Evolutionary conservation across 2,888 invertebrate genomes (phyloP).

Genomic region (Platycheirus albimanus): DNA sequence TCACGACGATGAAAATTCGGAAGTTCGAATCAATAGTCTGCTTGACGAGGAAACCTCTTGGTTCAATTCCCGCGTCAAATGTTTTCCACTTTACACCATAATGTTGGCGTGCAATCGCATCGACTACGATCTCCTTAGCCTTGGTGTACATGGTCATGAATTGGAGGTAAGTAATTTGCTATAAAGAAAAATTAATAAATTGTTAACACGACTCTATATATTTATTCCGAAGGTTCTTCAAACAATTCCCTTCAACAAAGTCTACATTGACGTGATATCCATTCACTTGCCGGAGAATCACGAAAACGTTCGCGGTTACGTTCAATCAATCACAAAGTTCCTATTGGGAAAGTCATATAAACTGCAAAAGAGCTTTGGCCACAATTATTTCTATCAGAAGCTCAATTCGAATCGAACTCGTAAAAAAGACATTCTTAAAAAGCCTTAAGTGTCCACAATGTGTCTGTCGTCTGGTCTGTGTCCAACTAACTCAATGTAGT

Average conservation of each 20-base stretch:
- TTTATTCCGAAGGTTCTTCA: slow-evolving; percentile 79
- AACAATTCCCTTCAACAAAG: slow-evolving; percentile 82
- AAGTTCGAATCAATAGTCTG: slow-evolving; percentile 84
- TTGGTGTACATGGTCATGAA: slow-evolving; percentile 84
- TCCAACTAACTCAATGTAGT: slow-evolving; percentile 24
- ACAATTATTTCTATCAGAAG: slow-evolving; percentile 82
- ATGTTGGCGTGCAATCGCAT: slow-evolving; percentile 90
- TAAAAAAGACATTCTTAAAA: slow-evolving; percentile 80
- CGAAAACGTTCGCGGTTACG: slow-evolving; percentile 79
- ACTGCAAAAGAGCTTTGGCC: slow-evolving; percentile 81
- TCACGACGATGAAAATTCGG: slow-evolving; percentile 83
- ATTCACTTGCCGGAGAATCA: slow-evolving; percentile 82
- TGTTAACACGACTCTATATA: background rate
- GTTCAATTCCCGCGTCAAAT: slow-evolving; percentile 90
- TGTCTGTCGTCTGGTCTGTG: slow-evolving; percentile 24
- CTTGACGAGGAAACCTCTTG: slow-evolving; percentile 84
- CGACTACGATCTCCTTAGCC: slow-evolving; percentile 87
- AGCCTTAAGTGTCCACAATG: slow-evolving; percentile 70
- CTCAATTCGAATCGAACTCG: slow-evolving; percentile 80
- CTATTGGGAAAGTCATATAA: slow-evolving; percentile 82
- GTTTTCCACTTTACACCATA: slow-evolving; percentile 92
- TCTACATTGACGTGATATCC: slow-evolving; percentile 82
- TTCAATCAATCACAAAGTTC: slow-evolving; percentile 82
- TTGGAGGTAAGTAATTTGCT: slow-evolving; percentile 79
- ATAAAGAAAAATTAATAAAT: background rate